Evolutionary conservation across 2,888 invertebrate genomes (phyloP).

Genomic region (Coenonympha glycerion): DNA sequence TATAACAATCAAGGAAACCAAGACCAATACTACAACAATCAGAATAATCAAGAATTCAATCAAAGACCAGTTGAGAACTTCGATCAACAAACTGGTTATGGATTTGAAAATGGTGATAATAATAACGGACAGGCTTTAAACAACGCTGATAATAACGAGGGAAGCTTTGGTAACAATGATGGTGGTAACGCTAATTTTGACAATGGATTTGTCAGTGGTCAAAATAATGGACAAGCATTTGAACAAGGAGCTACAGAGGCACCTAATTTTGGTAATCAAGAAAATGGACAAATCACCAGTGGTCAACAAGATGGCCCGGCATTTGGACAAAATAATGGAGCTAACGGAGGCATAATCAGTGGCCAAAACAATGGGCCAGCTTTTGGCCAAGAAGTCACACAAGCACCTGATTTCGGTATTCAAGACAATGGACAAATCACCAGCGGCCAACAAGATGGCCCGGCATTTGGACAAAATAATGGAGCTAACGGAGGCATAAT

Average conservation of each 20-base stretch:
- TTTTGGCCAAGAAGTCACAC: not conserved
- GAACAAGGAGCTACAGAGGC: not conserved
- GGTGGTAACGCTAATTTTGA: conserved; percentile 1
- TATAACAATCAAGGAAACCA: no score
- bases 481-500: not conserved
- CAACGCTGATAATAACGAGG: not conserved
- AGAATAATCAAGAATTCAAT: conserved; percentile 1
- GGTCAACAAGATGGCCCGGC: not conserved
- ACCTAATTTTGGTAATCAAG: not conserved
- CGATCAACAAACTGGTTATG: conserved; percentile 8
- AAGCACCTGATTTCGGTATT: not conserved
- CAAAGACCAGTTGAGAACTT: not conserved
- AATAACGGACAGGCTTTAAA: not conserved
- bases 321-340: not conserved
- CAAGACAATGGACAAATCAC: not conserved
- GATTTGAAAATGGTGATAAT: conserved; percentile 8
- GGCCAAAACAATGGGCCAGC: not conserved
- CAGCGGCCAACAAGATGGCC: conserved; percentile 1
- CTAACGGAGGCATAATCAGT: not conserved
- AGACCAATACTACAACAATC: conserved; percentile 24
- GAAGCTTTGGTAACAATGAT: not conserved
- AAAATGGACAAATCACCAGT: not conserved
- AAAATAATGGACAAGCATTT: not conserved
- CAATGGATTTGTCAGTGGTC: not conserved
- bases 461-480: not conserved